Base-by-base conservation (phyloP, 2,888 invertebrate genomes). In the Prionchulus punctatus region DNA sequence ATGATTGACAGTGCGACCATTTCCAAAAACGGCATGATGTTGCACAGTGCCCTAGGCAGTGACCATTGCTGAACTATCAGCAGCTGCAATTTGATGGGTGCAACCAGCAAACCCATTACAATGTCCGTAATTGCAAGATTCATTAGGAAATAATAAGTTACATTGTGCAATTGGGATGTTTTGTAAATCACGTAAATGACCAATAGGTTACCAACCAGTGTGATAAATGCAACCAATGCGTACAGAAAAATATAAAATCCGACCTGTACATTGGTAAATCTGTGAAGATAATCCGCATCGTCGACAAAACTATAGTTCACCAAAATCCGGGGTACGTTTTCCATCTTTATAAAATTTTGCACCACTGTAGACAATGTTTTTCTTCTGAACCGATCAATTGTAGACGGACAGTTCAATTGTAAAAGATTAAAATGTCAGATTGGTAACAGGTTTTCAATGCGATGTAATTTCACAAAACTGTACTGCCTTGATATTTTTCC, bases 131-230 rank as follows among this genome's bases (percentile, higher is more conserved):
- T 82, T 55, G 91, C 91, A 59, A 96, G 78, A 75, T 94, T 94
- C 59, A 94, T 90, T 71, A 96, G 79, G 75, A 96, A 92, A 74
- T 92, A 94, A 76, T 94, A 94, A 58, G 94, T 94, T 60, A 94
- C 91, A 23, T 91, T 92, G 60, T 92, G 80, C 91, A 94, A 92
- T 60, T 90, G 21, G 2, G 27, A 28, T 21, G 30, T 23, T 18
- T 7, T 48, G 4, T 25, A 31, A 28, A 55, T 54, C 3, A 66
- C 60, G 53, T 59, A 64, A 15, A 66, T 62, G 43, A 65, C 65
- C 2, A 65, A 58, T 12, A 59, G 49, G 50, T 66, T 66, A 55
- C 66, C 66, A 26, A 58, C 56, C 23, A 66, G 60, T 4, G 64
- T 63, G 58, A 65, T 49, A 43, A 64, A 57, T 2, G 66, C 64